Evolutionary conservation across 2,888 invertebrate genomes (phyloP).

Genomic region (Metellina segmentata): DNA sequence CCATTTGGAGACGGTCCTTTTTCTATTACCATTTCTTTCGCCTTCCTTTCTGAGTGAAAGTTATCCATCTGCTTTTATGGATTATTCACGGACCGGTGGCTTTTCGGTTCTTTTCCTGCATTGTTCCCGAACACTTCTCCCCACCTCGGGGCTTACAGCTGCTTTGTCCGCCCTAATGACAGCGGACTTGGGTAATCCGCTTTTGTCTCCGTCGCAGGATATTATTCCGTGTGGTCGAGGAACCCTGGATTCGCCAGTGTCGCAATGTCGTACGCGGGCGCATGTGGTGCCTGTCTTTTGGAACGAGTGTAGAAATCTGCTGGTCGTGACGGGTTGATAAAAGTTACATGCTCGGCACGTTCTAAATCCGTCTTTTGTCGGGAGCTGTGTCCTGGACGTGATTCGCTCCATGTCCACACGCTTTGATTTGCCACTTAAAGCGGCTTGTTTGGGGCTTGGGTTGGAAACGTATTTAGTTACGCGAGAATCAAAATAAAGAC

Average conservation of each 20-base stretch:
- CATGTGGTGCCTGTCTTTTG: constrained; percentile 12
- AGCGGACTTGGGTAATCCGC: constrained; percentile 17
- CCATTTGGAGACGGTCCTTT: constrained; percentile 30
- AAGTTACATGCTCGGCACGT: too few species aligned
- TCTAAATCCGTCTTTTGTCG: too few species aligned
- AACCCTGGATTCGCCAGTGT: constrained; percentile 16
- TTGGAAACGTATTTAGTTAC: too few species aligned
- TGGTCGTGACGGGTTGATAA: not conserved
- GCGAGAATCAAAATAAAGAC: too few species aligned
- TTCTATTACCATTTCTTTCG: not conserved
- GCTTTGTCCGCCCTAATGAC: constrained; percentile 49
- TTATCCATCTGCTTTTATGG: constrained; percentile 2
- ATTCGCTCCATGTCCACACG: too few species aligned
- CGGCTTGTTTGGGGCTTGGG: too few species aligned
- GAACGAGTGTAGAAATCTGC: not conserved
- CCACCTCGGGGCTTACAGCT: not conserved
- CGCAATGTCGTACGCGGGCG: not conserved
- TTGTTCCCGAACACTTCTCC: not conserved
- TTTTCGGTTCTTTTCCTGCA: constrained; percentile 34
- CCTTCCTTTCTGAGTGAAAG: constrained; percentile 40
- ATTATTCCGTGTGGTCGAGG: not conserved
- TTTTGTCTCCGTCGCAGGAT: constrained; percentile 23
- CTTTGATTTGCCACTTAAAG: too few species aligned
- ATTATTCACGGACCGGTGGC: constrained; percentile 49
- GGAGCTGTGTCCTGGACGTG: too few species aligned